Conservation (phyloP, 2,113 vertebrate species). For the Falco punctatus region DNA sequence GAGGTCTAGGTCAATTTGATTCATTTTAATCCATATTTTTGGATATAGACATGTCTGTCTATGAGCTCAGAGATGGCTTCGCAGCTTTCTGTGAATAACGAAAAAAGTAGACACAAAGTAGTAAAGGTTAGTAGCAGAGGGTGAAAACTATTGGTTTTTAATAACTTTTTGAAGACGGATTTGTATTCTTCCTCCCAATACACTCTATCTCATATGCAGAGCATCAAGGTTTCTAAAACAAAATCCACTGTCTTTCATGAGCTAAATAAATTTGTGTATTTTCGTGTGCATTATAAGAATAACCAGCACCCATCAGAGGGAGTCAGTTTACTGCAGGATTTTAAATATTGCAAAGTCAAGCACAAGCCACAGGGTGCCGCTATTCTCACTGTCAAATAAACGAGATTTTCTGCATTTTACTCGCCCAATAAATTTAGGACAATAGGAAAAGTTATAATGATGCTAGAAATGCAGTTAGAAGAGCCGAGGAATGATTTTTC, state of each 20-base stretch:
- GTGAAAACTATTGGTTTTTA: background rate
- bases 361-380: background rate
- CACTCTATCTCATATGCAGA: background rate
- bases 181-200: background rate
- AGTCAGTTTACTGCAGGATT: background rate
- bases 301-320: background rate
- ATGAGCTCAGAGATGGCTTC: background rate
- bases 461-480: background rate
- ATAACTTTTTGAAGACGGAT: background rate
- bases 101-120: background rate
- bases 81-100: background rate
- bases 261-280: background rate
- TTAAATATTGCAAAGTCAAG: background rate
- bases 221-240: background rate
- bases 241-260: background rate
- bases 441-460: background rate
- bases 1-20: background rate
- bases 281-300: fast-evolving
- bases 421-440: background rate
- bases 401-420: background rate
- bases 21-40: background rate
- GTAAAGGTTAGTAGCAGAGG: background rate
- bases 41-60: background rate
- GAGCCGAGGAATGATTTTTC: background rate
- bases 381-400: background rate